Base-by-base conservation (phyloP, 2,888 invertebrate species). In the Oscheius sp. region DNA sequence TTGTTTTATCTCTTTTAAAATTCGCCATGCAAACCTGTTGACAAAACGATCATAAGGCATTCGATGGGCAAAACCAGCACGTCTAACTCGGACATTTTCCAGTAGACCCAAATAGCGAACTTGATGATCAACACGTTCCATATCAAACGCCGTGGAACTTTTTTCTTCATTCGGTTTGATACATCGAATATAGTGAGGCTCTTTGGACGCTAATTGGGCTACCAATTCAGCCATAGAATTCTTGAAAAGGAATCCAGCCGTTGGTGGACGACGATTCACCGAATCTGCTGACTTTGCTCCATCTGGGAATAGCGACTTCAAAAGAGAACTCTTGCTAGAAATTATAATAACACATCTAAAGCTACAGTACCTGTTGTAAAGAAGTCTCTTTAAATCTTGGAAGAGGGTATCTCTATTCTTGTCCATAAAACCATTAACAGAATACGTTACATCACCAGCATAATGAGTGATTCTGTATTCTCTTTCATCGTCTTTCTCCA, bases 91-190 rank as follows among this genome's bases (percentile, higher is more conserved):
- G 52, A 96, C 94, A 89, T 96, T 96, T 89, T 97, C 96, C 65
- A 96, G 90, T 29, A 97, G 90, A 0, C 96, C 96, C 48, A 96
- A 90, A 89, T 96, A 96, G 70, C 87, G 85, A 25, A 90, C 81
- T 85, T 90, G 90, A 84, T 90, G 90, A 61, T 87, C 84, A 2
- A 89, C 89, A 39, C 95, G 90, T 86, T 93, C 92, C 15, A 92
- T 91, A 87, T 96, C 94, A 89, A 96, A 95, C 45, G 91, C 89
- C 42, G 91, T 90, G 0, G 95, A 91, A 39, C 93, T 92, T 89
- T 97, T 97, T 64, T 93, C 90, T 83, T 96, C 94, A 88, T 96
- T 97, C 29, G 97, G 97, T 86, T 97, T 97, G 85, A 97, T 92
- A 88, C 97, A 97, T 70, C 97, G 91, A 75, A 97, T 93, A 89